Conservation (phyloP, 2,888 invertebrate genomes). For the Andrena chrysosceles region DNA sequence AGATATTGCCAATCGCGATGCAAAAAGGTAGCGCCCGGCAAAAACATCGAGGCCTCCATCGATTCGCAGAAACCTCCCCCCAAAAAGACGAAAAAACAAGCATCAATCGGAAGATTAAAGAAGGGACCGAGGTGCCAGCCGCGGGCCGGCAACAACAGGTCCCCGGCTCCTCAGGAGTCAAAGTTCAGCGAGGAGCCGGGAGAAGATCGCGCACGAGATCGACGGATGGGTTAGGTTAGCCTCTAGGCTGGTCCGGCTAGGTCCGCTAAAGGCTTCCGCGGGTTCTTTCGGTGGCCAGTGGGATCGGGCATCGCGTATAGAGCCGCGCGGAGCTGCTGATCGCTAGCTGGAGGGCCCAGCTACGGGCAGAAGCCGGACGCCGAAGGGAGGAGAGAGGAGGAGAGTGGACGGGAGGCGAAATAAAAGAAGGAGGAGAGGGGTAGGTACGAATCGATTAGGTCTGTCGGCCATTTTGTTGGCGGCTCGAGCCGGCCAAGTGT, state of each 20-base stretch:
- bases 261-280: background rate
- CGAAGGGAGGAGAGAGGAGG: slow-evolving; percentile 17
- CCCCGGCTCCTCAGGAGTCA: no score
- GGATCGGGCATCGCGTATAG: slow-evolving; percentile 6
- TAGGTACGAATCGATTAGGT: slow-evolving; percentile 81
- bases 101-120: no score
- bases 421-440: slow-evolving; percentile 48
- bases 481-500: slow-evolving; percentile 66
- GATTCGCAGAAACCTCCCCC: no score
- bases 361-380: slow-evolving; percentile 16
- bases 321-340: background rate
- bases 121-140: no score
- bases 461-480: slow-evolving; percentile 83
- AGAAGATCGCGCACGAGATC: background rate
- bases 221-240: background rate
- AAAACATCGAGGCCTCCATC: background rate
- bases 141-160: no score
- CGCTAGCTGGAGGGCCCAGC: background rate
- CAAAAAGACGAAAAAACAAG: no score
- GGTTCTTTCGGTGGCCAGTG: slow-evolving; percentile 27
- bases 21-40: background rate
- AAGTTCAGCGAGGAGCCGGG: background rate
- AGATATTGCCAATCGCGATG: slow-evolving; percentile 7
- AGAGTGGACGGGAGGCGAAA: slow-evolving; percentile 11
- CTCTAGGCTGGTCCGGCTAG: background rate